Evolutionary conservation across 1,140 invertebrate species (phyloP).

Genomic region (Lethocerus indicus): DNA sequence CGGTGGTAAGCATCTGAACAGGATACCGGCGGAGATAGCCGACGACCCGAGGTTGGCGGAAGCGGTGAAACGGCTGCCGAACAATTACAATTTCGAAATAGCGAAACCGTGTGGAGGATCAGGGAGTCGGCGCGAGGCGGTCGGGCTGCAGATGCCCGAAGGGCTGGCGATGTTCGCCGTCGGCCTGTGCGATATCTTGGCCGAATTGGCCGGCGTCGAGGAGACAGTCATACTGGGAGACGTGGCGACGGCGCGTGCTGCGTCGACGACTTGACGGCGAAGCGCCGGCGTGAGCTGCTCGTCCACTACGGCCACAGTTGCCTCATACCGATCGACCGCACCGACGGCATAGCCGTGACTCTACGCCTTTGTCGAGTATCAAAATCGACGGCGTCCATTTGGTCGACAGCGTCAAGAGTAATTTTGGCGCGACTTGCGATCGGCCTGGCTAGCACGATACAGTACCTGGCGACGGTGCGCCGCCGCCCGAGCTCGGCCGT

Average conservation of each 20-base stretch:
- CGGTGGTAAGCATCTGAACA: conserved; percentile 44
- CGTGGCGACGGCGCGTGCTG: conserved; percentile 99
- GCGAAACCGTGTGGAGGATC: conserved; percentile 96
- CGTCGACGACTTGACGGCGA: conserved; percentile 93
- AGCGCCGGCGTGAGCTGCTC: conserved; percentile 76
- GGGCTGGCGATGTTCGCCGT: conserved; percentile 83
- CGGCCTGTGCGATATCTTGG: conserved; percentile 85
- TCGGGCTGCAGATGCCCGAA: conserved; percentile 96
- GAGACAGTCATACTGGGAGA: conserved; percentile 98
- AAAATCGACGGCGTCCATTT: conserved; percentile 87
- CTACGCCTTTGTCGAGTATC: conserved; percentile 92
- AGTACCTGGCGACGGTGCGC: conserved; percentile 87
- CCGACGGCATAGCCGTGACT: conserved; percentile 76
- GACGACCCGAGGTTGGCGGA: conserved; percentile 58
- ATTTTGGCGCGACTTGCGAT: conserved; percentile 59
- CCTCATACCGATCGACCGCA: conserved; percentile 88
- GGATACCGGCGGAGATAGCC: conserved; percentile 68
- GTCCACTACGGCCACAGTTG: conserved; percentile 99
- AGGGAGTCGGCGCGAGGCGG: conserved; percentile 64
- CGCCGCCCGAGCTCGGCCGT: conserved; percentile 47
- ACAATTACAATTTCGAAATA: conserved; percentile 98
- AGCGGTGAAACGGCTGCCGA: conserved; percentile 58
- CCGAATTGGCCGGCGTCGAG: conserved; percentile 69
- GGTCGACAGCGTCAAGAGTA: conserved; percentile 71
- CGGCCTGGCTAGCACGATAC: conserved; percentile 93